Evolutionary conservation across 2,113 vertebrate genomes (phyloP), one percentile per base, ranked within the genome.

Genomic region (Zosterops hypoxanthus): DNA sequence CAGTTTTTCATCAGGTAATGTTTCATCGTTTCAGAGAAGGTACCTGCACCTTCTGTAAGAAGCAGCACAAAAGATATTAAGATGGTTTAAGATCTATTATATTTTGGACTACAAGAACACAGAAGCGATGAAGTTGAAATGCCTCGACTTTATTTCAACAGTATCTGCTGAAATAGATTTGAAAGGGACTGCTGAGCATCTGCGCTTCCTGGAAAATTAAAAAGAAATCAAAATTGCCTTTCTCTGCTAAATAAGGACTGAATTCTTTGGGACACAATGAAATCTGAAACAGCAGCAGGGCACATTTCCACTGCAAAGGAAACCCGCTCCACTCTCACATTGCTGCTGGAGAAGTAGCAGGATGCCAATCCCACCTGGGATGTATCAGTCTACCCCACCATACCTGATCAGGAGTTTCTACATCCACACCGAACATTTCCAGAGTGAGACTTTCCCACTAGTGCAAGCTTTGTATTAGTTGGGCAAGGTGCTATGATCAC

Each of bases 261-360:
- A 77, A 73, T 84, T 84, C 49, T 86, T 49, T 50, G 60, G 56
- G 77, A 70, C 56, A 50, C 52, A 47, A 64, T 7, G 39, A 66
- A 83, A 91, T 50, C 16, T 60, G 46, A 80, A 80, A 60, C 50
- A 49, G 39, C 46, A 65, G 59, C 46, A 61, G 41, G 2, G 2
- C 2, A 6, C 15, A 19, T 47, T 70, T 70, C 64, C 64, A 83
- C 4, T 23, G 55, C 60, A 64, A 44, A 26, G 71, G 63, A 46
- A 72, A 53, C 31, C n/a, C 0, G 0, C 25, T 83, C n/a, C 22
- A 34, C 41, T 86, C 28, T 26, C 31, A 17, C 0, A 1, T 5
- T 0, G 0, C 39, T 71, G 57, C 79, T 47, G 63, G 53, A 76
- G 36, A 56, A 77, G 71, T 14, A 5, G 46, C 20, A 33, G 44